Evolutionary conservation across 2,888 invertebrate genomes (phyloP).

Genomic region (Patella ulyssiponensis): DNA sequence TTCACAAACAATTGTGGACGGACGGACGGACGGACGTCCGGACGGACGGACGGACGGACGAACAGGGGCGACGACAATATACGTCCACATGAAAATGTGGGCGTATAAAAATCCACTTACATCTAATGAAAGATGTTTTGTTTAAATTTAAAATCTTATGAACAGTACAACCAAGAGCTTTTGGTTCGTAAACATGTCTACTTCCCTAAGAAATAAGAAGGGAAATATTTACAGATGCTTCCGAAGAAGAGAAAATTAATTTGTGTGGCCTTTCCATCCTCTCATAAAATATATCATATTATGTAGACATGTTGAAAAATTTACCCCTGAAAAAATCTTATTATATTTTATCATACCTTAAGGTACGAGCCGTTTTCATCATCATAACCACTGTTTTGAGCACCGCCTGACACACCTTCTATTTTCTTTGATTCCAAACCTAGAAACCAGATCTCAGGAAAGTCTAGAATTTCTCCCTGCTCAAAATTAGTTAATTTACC

Average conservation of each 20-base stretch:
- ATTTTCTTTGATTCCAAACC: constrained; percentile 71
- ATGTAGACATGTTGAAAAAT: background rate
- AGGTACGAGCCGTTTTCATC: constrained; percentile 82
- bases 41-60: too few species aligned
- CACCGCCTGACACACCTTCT: constrained; percentile 64
- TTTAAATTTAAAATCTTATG: too few species aligned
- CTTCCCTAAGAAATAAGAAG: too few species aligned
- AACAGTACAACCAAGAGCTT: too few species aligned
- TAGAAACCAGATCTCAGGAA: constrained; percentile 94
- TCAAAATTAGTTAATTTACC: constrained; percentile 91
- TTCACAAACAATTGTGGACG: too few species aligned
- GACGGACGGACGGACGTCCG: too few species aligned
- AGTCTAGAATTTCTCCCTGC: constrained; percentile 87
- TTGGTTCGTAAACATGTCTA: too few species aligned
- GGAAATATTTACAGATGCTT: too few species aligned
- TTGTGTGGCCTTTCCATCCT: background rate
- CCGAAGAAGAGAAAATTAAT: too few species aligned
- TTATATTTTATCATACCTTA: constrained; percentile 78
- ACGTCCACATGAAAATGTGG: too few species aligned
- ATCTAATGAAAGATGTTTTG: too few species aligned
- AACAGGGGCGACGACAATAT: too few species aligned
- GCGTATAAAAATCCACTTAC: background rate
- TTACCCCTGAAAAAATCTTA: background rate
- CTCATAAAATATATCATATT: background rate
- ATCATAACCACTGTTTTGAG: constrained; percentile 70